A percentile compares a stretch with the other conserved stretches of the same genome.
Conservation (phyloP, 92 coral and sea anemone genomes). For the Pocillopora meandrina region DNA sequence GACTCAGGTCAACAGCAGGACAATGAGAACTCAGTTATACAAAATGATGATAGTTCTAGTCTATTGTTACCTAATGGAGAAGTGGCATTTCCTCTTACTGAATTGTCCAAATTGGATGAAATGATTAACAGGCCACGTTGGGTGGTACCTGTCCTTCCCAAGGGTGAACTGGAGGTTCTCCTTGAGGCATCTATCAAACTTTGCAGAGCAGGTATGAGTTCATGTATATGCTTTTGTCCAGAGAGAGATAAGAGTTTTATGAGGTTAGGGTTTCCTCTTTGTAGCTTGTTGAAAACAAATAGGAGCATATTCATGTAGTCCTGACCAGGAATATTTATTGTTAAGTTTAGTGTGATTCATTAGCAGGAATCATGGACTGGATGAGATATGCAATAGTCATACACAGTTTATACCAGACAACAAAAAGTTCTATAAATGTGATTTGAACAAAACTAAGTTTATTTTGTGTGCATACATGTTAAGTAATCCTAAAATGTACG, state of each 20-base stretch:
- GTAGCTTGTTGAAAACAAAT: no score
- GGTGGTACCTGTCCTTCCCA: constrained; percentile 99
- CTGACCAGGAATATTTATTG: no score
- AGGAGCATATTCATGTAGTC: no score
- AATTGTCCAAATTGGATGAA: constrained; percentile 94
- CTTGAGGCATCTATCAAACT: constrained; percentile 89
- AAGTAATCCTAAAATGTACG: no score
- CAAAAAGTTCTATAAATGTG: no score
- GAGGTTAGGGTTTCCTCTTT: background rate
- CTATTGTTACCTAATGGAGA: constrained; percentile 86
- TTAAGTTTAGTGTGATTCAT: no score
- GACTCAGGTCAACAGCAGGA: constrained; percentile 44
- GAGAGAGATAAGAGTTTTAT: no score
- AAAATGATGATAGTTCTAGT: constrained; percentile 66
- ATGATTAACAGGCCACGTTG: constrained; percentile 97
- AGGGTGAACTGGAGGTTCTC: constrained; percentile 95
- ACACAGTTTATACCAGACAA: no score
- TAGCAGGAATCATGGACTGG: no score
- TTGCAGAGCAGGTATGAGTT: constrained; percentile 85
- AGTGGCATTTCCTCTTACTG: constrained; percentile 82
- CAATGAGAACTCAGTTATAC: constrained; percentile 32
- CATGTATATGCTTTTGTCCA: background rate
- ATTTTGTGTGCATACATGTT: no score
- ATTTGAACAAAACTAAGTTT: no score
- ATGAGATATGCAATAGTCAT: no score